Conservation (phyloP, 2,888 invertebrate genomes). For the Drosophila lacicola region DNA sequence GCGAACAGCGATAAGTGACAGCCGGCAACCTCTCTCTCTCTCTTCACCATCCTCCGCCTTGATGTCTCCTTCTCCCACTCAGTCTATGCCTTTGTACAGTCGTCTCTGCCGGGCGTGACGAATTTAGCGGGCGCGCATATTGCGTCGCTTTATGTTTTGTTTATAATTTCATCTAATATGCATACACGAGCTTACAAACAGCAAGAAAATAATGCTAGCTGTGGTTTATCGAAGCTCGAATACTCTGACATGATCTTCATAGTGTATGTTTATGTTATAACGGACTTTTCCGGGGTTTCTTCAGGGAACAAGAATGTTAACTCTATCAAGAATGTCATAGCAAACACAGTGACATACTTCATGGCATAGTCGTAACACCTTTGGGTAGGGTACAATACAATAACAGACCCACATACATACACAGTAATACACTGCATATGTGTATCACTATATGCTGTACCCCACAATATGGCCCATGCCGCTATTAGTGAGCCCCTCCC, state of each 20-base stretch:
- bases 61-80: slow-evolving; percentile 8
- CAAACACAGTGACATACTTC: neutral
- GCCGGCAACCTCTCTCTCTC: slow-evolving; percentile 14
- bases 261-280: no score
- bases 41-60: neutral
- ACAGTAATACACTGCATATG: slow-evolving; percentile 25
- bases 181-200: slow-evolving; percentile 52
- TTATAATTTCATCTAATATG: slow-evolving; percentile 81
- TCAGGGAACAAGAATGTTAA: no score
- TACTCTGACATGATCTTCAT: slow-evolving; percentile 5
- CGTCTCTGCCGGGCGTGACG: slow-evolving; percentile 70
- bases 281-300: no score
- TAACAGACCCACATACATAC: slow-evolving; percentile 16
- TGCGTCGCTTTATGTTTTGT: slow-evolving; percentile 73
- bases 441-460: slow-evolving; percentile 31
- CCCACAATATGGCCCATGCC: slow-evolving; percentile 43
- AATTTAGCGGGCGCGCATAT: slow-evolving; percentile 63
- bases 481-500: slow-evolving; percentile 24
- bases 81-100: slow-evolving; percentile 28
- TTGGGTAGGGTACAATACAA: slow-evolving; percentile 11
- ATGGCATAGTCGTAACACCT: neutral
- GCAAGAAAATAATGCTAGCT: neutral
- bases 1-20: slow-evolving; percentile 54
- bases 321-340: no score
- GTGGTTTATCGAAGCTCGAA: neutral